phyloP scores from a whole-genome alignment of 2,888 invertebrate genomes.

The Acheta domesticus region DNA sequence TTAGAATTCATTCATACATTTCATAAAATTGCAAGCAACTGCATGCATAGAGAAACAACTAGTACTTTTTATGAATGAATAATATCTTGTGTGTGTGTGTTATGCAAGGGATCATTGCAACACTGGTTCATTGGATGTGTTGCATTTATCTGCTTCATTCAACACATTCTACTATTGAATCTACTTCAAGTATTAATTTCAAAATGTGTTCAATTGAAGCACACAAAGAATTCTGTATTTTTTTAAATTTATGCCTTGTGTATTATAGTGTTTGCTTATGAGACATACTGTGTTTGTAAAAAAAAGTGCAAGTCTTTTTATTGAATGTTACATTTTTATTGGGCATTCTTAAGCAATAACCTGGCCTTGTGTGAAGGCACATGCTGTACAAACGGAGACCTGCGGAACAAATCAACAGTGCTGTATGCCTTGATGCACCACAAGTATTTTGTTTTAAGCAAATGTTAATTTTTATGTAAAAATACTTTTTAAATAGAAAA shows the following conservation, averaged over 20 bases:
- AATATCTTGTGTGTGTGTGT: background rate
- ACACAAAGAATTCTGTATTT: background rate
- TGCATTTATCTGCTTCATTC: background rate
- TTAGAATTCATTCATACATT: background rate
- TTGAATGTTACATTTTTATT: background rate
- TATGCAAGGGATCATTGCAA: background rate
- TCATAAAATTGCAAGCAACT: background rate
- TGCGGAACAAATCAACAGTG: background rate
- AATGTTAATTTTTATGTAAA: slow-evolving; percentile 4
- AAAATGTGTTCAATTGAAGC: too few relatives aligned
- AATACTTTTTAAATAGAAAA: slow-evolving; percentile 1
- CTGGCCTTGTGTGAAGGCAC: background rate
- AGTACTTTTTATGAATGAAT: background rate
- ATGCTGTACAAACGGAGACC: background rate
- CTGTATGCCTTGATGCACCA: background rate
- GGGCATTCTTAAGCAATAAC: background rate
- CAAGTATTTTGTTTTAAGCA: background rate
- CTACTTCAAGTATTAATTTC: too few relatives aligned
- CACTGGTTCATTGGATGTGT: background rate
- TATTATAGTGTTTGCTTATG: background rate
- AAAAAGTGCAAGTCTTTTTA: background rate
- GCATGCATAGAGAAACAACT: background rate
- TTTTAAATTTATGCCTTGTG: background rate
- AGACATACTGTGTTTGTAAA: background rate
- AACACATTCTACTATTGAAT: too few relatives aligned